Base-by-base conservation (phyloP, 1,140 invertebrate genomes). In the Anoplolepis gracilipes region DNA sequence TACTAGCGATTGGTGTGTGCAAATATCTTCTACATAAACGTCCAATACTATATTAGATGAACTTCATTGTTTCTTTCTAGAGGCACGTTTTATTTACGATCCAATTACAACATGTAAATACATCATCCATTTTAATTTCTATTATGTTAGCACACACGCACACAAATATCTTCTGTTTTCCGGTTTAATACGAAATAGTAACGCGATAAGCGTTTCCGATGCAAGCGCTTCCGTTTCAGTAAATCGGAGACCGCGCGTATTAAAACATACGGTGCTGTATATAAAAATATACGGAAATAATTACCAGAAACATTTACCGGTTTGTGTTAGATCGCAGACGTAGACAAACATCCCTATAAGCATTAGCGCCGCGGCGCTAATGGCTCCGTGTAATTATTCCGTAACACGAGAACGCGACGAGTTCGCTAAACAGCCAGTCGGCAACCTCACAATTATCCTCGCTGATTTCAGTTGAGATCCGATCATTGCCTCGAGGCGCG, bases 401-500 rank as follows among this genome's bases (percentile, higher is more conserved):
- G 69, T 76, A 84, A 84, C 70, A 75, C 79, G 69, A 73, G 55
- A 42, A 79, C 62, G 46, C 62, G 77, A 79, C 46, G 62, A n/a
- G n/a, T 55, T 62, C 61, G 42, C 59, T 77, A 84, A 84, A 77
- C 30, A 77, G 28, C 46, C 19, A 65, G 72, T 53, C 57, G 30
- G 46, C 59, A 84, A 82, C 72, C 59, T 36, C 57, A 42, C 59
- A 64, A 84, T 84, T 84, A 84, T 84, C 61, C 42, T 25, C 30
- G 70, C 42, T 82, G 67, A 82, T 72, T 77, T 49, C 16, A 19
- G 46, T 16, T 30, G 81, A 84, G 81, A 77, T 53, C 42, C 42
- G 81, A 84, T 84, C 81, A 77, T 84, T 77, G 78, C 81, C 81
- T 77, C 72, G 72, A 76, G 81, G 46, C 46, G 46, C 72, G 22